A percentile compares a stretch with the other conserved stretches of the same genome.
Conservation (phyloP, 2,888 invertebrate genomes). For the Glomeris marginata region DNA sequence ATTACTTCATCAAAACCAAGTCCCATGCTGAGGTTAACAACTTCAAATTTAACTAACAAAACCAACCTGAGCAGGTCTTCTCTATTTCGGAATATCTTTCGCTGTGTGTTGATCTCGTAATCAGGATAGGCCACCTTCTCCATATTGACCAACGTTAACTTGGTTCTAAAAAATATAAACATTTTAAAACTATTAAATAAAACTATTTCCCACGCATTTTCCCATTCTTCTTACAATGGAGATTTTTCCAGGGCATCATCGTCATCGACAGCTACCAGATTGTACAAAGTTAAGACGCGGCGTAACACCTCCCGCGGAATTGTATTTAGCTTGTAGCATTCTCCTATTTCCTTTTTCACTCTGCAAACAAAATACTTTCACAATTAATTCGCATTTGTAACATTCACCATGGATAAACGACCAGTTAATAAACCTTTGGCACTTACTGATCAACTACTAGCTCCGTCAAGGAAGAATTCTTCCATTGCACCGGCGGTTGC, state of each 20-base stretch:
- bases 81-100: conserved; percentile 27
- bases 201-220: conserved; percentile 20
- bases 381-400: too few relatives aligned
- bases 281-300: conserved; percentile 32
- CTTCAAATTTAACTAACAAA: too few relatives aligned
- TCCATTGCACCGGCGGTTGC: too few relatives aligned
- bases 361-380: neutral
- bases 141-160: conserved; percentile 25
- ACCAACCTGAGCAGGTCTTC: conserved; percentile 29
- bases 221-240: conserved; percentile 22
- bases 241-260: conserved; percentile 24
- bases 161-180: too few relatives aligned
- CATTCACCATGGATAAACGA: too few relatives aligned
- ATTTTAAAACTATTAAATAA: conserved; percentile 28
- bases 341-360: neutral
- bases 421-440: too few relatives aligned
- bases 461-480: too few relatives aligned
- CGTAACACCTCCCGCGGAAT: conserved; percentile 31
- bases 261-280: conserved; percentile 28
- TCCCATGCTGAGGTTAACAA: too few relatives aligned
- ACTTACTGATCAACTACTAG: too few relatives aligned
- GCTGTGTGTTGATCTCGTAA: conserved; percentile 27
- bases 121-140: conserved; percentile 32
- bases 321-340: conserved; percentile 27
- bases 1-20: too few relatives aligned